phyloP scores from a whole-genome alignment of 35 echinoderm and acorn worm species.

The Antedon bifida region DNA sequence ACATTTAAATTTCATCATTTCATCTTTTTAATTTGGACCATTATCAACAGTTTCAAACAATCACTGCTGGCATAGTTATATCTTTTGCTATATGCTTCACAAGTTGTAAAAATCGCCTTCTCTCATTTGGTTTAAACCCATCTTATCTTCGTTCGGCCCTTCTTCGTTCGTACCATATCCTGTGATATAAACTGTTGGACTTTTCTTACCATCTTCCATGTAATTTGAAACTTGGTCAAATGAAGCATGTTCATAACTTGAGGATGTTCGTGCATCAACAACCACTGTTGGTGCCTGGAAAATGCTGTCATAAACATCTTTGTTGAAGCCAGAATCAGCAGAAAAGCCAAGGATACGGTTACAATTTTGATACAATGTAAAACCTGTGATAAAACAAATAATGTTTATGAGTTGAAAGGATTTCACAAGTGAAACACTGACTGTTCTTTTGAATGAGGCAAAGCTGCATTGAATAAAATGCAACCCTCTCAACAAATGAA shows the following conservation, averaged over 20 bases:
- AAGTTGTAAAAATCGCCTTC: background rate
- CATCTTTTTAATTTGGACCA: too few species aligned
- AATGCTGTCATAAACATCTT: conserved; percentile 10
- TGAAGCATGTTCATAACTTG: conserved; percentile 15
- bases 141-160: background rate
- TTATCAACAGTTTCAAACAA: too few species aligned
- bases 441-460: too few species aligned
- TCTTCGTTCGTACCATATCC: background rate
- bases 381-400: conserved; percentile 6
- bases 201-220: background rate
- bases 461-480: too few species aligned
- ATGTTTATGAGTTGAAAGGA: too few species aligned
- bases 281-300: conserved; percentile 13
- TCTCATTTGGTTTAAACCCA: background rate
- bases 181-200: background rate
- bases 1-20: too few species aligned
- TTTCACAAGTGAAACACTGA: too few species aligned
- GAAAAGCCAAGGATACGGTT: conserved; percentile 12
- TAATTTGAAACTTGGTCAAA: background rate
- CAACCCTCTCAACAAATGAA: too few species aligned
- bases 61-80: too few species aligned
- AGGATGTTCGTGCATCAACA: conserved; percentile 7
- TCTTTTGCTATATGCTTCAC: background rate
- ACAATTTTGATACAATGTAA: conserved; percentile 7
- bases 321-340: conserved; percentile 26